phyloP scores from a whole-genome alignment of 2,888 invertebrate genomes.

The Sesia bembeciformis region DNA sequence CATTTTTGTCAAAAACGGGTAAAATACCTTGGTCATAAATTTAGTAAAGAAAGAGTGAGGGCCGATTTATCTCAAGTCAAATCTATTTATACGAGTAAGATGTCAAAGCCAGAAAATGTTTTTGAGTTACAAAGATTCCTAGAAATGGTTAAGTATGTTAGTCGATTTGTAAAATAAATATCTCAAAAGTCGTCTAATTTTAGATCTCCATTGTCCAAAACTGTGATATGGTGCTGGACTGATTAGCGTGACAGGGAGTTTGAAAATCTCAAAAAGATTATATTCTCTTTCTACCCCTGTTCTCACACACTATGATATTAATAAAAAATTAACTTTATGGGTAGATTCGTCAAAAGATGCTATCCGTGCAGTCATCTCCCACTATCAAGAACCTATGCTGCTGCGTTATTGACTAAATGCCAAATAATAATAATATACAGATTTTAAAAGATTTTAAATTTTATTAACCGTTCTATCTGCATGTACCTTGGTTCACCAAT shows the following conservation, averaged over 20 bases:
- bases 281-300: slow-evolving; percentile 11
- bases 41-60: slow-evolving; percentile 6
- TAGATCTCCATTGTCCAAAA: slow-evolving; percentile 13
- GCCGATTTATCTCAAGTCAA: slow-evolving; percentile 8
- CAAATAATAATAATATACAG: slow-evolving; percentile 13
- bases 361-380: slow-evolving; percentile 13
- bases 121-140: slow-evolving; percentile 13
- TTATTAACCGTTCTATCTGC: slow-evolving; percentile 12
- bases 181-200: slow-evolving; percentile 5
- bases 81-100: slow-evolving; percentile 10
- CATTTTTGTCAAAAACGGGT: slow-evolving; percentile 5
- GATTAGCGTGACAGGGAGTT: slow-evolving; percentile 14
- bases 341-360: slow-evolving; percentile 13
- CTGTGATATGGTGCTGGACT: slow-evolving; percentile 17
- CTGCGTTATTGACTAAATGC: slow-evolving; percentile 12
- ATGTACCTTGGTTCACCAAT: slow-evolving; percentile 9
- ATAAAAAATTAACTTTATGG: slow-evolving; percentile 4
- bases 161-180: slow-evolving; percentile 8
- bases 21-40: slow-evolving; percentile 12
- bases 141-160: slow-evolving; percentile 13
- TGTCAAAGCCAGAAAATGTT: slow-evolving; percentile 7
- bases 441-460: slow-evolving; percentile 17
- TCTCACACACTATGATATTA: slow-evolving; percentile 10
- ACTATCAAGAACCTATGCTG: slow-evolving; percentile 15
- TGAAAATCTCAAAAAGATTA: slow-evolving; percentile 7